A percentile compares a stretch with the other conserved stretches of the same genome.
Conservation (phyloP, 2,113 vertebrate genomes). For the Apodemus sylvaticus region DNA sequence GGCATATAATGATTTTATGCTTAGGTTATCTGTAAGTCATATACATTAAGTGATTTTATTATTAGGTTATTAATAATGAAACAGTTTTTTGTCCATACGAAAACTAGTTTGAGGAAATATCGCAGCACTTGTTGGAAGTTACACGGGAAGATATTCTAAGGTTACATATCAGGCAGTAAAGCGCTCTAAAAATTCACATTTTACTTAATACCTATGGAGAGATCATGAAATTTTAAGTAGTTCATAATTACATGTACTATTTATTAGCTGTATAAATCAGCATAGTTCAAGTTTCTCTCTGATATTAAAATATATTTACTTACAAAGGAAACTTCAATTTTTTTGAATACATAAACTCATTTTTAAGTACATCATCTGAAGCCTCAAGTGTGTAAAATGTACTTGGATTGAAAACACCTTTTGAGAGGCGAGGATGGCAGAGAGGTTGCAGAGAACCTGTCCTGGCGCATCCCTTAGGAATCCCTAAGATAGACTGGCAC, state of each 20-base stretch:
- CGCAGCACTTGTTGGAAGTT: background rate
- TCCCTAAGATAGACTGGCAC: too few species aligned
- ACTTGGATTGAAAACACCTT: background rate
- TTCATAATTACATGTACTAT: background rate
- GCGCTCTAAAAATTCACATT: conserved; percentile 22
- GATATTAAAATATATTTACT: background rate
- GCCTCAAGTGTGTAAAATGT: background rate
- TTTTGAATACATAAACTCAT: background rate
- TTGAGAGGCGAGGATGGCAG: background rate
- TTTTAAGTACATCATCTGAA: conserved; percentile 13
- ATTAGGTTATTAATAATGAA: conserved; percentile 26
- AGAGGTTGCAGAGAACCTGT: background rate
- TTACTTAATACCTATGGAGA: background rate
- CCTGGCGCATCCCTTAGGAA: background rate
- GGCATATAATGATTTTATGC: background rate
- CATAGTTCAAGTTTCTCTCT: background rate
- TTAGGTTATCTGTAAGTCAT: conserved; percentile 6
- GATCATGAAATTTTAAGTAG: background rate
- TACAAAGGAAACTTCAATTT: background rate
- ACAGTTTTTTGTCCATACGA: background rate
- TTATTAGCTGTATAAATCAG: background rate
- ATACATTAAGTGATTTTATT: background rate
- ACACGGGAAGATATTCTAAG: conserved; percentile 1
- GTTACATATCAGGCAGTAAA: background rate
- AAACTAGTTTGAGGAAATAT: background rate